These are phyloP conservation scores for Paguma larvata DNA, from an alignment of 2,797 vertebrate species.

Conservation along the genomic window DNA sequence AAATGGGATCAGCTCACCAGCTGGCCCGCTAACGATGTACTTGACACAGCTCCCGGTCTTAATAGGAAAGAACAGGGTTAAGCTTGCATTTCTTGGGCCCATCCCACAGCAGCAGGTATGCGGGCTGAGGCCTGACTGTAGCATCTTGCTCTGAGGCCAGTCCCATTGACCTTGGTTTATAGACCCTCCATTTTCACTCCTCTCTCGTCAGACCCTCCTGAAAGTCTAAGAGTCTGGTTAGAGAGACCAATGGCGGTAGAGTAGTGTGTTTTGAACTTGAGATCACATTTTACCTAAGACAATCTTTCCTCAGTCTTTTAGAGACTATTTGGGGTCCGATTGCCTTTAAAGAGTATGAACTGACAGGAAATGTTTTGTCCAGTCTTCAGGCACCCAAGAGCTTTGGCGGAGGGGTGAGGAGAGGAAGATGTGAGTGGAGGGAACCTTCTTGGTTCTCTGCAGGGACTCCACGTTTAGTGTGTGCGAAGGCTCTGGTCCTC, in stretches of 20 bases:
- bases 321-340: not conserved
- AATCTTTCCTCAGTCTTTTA: not conserved
- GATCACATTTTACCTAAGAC: not conserved
- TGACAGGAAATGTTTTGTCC: not conserved
- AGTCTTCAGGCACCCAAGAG: not conserved
- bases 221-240: not conserved
- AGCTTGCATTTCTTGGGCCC: not conserved
- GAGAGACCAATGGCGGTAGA: not conserved
- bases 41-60: not conserved
- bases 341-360: not conserved
- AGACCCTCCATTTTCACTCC: not conserved
- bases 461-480: not conserved
- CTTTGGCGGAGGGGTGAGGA: not conserved
- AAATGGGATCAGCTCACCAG: not conserved
- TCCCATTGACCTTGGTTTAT: not conserved
- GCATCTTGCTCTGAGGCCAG: not conserved
- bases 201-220: not conserved
- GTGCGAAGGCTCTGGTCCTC: not conserved
- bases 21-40: not conserved
- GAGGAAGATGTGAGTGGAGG: not conserved
- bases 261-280: not conserved
- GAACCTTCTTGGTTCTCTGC: not conserved
- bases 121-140: not conserved
- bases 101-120: not conserved
- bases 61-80: not conserved